A percentile compares a stretch with the other conserved stretches of the same genome.
These are phyloP conservation scores for Macrophya alboannulata DNA, from an alignment of 2,888 invertebrate genomes.

Conservation along the genomic window DNA sequence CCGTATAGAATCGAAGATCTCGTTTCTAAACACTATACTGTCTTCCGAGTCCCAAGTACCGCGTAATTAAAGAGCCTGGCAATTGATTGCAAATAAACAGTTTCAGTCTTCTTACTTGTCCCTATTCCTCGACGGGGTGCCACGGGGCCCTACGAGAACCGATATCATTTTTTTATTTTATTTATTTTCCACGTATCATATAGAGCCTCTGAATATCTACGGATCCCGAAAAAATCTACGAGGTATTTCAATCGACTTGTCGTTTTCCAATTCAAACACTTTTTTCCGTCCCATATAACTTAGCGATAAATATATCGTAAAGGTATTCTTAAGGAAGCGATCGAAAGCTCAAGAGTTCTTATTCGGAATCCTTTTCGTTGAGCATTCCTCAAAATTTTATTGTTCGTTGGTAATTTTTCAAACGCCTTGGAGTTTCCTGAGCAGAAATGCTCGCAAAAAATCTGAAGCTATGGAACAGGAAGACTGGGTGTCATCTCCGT, in stretches of 20 bases:
- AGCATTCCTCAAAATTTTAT: background rate
- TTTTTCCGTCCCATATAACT: background rate
- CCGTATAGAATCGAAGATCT: conserved; percentile 31
- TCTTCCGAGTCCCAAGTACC: conserved; percentile 9
- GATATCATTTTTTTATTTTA: background rate
- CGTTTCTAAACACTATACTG: conserved; percentile 2
- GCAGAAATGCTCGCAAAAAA: background rate
- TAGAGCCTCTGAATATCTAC: background rate
- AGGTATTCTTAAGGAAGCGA: background rate
- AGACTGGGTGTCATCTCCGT: background rate
- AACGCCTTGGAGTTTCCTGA: background rate
- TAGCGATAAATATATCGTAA: background rate
- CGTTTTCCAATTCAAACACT: background rate
- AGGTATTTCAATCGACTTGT: background rate
- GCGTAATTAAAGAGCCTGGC: background rate
- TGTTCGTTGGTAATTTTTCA: background rate
- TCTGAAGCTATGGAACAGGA: background rate
- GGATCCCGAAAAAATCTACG: background rate
- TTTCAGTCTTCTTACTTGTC: background rate
- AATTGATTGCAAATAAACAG: conserved; percentile 10
- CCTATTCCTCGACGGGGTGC: background rate
- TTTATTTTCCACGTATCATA: background rate
- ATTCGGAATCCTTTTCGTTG: too few relatives aligned
- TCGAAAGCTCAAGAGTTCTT: too few relatives aligned
- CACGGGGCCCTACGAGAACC: background rate